Evolutionary conservation across 2,888 invertebrate species (phyloP).

Genomic region (Oligia latruncula): DNA sequence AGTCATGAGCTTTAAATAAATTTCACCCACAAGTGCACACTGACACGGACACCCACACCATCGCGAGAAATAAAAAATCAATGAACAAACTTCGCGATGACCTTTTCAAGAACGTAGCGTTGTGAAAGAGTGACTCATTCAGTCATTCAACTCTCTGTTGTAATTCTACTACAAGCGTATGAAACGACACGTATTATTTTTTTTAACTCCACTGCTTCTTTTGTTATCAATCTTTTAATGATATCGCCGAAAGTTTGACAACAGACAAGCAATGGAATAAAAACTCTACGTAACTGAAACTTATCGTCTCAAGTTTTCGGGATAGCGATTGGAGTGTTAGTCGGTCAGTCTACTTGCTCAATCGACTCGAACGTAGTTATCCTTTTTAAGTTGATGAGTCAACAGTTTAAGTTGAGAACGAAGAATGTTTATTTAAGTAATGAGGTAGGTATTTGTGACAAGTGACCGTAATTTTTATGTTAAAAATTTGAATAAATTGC

Average conservation of each 20-base stretch:
- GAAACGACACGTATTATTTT: constrained; percentile 33
- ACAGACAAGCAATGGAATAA: constrained; percentile 44
- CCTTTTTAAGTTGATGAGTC: constrained; percentile 85
- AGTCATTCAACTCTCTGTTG: constrained; percentile 83
- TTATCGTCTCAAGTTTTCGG: constrained; percentile 6
- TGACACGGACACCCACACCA: constrained; percentile 63
- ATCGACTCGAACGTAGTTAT: constrained; percentile 71
- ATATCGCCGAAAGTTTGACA: neutral
- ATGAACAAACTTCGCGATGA: constrained; percentile 75
- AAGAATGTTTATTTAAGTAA: constrained; percentile 73
- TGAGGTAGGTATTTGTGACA: constrained; percentile 66
- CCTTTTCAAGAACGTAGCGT: constrained; percentile 84
- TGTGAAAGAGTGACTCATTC: constrained; percentile 82
- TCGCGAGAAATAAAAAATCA: constrained; percentile 70
- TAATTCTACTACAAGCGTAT: constrained; percentile 43
- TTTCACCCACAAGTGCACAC: constrained; percentile 65
- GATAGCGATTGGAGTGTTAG: constrained; percentile 63
- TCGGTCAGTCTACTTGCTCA: constrained; percentile 81
- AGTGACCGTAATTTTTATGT: constrained; percentile 59
- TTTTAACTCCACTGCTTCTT: constrained; percentile 63
- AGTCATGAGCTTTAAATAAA: constrained; percentile 68
- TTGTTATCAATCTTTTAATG: constrained; percentile 61
- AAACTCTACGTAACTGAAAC: constrained; percentile 1
- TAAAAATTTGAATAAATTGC: constrained; percentile 44
- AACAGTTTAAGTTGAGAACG: constrained; percentile 67